Conservation (phyloP, 2,113 vertebrate genomes). For the Prinia subflava region DNA sequence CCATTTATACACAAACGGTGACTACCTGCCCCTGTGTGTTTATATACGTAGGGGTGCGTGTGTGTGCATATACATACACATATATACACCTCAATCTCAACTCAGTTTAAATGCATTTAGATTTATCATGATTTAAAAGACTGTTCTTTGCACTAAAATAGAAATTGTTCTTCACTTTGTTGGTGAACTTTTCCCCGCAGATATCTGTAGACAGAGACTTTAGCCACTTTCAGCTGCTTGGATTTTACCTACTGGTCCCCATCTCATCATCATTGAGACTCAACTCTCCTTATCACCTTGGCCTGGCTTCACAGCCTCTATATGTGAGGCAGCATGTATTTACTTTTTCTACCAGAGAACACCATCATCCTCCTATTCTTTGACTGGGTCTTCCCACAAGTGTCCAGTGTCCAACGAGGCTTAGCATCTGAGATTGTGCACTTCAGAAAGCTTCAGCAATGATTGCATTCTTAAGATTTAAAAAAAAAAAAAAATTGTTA, state of each 20-base stretch:
- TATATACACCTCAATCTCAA: neutral
- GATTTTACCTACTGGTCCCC: neutral
- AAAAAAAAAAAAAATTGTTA: neutral
- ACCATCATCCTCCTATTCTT: neutral
- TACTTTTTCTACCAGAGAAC: neutral
- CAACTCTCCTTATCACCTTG: neutral
- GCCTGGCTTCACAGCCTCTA: neutral
- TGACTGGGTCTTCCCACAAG: neutral
- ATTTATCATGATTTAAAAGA: neutral
- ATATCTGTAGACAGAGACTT: neutral
- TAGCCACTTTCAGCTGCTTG: neutral
- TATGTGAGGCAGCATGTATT: neutral
- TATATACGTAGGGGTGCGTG: accelerated
- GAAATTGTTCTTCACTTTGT: neutral
- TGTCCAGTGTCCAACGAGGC: neutral
- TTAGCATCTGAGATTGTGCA: neutral
- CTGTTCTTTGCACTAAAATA: neutral
- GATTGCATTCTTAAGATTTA: neutral
- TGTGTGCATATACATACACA: accelerated
- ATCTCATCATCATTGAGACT: neutral
- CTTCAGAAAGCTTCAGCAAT: neutral
- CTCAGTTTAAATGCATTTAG: neutral
- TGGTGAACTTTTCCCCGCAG: neutral
- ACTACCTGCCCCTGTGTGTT: neutral
- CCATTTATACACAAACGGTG: neutral